Evolutionary conservation across 2,888 invertebrate genomes (phyloP), one percentile per base, ranked within the genome.

Genomic region (Xestoiulus laeticollis): DNA sequence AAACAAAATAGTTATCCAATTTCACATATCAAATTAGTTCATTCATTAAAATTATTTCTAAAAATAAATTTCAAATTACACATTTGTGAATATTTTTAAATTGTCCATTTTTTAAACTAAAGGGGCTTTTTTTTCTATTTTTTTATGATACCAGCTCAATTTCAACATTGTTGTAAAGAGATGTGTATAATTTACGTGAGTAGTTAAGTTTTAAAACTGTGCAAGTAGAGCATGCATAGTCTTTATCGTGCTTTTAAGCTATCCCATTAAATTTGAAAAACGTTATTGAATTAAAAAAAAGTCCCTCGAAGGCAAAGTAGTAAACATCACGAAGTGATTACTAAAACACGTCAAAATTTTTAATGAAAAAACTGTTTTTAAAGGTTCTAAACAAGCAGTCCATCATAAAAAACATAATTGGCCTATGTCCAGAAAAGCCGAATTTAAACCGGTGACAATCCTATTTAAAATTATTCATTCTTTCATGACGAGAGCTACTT

Each of bases 381-480:
- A 78, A 78, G 14, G 68, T 26, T 78, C 78, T 78, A 78, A 78
- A 78, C 30, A 78, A 78, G 48, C 78, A 78, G 8, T 26, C 26
- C 12, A 6, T 14, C 1, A 30, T 78, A 78, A 78, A 78, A 78
- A 78, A 12, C 30, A 78, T 78, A 59, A 59, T 78, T 78, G 78
- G 78, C 78, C 30, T 30, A 10, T 10, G 78, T 26, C 78, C 78
- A 78, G 14, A 78, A 26, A 14, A 26, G 78, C 78, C 78, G 30
- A 78, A 78, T 78, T 78, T 78, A 78, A 78, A 78, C 78, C 78
- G 12, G 30, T 30, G 78, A 78, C 78, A 78, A 78, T 78, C 78
- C 78, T 14, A 78, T 30, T 78, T 78, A 14, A 30, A 78, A 78
- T 78, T 78, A 78, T 78, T 78, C 78, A 14, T n/a, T n/a, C 78